Evolutionary conservation across 2,888 invertebrate species (phyloP).

Genomic region (Diarsia rubi): DNA sequence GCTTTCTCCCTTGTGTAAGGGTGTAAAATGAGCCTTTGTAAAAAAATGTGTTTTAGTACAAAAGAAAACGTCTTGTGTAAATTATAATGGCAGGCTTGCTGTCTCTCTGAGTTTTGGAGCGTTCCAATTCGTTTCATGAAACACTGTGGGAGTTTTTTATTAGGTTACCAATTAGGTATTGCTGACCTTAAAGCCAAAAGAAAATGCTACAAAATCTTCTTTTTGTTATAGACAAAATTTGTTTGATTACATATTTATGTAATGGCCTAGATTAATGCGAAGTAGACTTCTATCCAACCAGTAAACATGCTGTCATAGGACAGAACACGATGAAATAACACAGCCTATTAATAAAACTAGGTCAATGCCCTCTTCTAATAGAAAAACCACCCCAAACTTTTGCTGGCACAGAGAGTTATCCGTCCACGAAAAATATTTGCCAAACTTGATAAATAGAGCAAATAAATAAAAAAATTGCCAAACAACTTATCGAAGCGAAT

Average conservation of each 20-base stretch:
- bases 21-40: conserved; percentile 21
- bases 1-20: conserved; percentile 11
- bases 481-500: conserved; percentile 12
- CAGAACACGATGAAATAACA: conserved; percentile 12
- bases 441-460: conserved; percentile 31
- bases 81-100: background rate
- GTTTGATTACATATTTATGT: background rate
- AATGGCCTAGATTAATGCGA: conserved; percentile 4
- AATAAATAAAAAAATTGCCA: conserved; percentile 33
- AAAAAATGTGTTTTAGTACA: conserved; percentile 8
- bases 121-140: background rate
- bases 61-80: conserved; percentile 3
- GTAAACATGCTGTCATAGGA: conserved; percentile 20
- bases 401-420: conserved; percentile 42
- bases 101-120: background rate
- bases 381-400: conserved; percentile 26
- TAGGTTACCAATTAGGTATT: background rate
- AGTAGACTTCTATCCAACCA: conserved; percentile 17
- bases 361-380: conserved; percentile 44
- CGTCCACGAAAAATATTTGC: conserved; percentile 33
- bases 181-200: background rate
- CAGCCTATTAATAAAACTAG: conserved; percentile 42
- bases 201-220: background rate
- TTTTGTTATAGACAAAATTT: background rate
- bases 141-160: background rate